Percentiles rank a stretch among this genome's conserved stretches.
phyloP scores from a whole-genome alignment of 30 jellyfish, hydroid and myxozoan species.

The Aurelia aurita region DNA sequence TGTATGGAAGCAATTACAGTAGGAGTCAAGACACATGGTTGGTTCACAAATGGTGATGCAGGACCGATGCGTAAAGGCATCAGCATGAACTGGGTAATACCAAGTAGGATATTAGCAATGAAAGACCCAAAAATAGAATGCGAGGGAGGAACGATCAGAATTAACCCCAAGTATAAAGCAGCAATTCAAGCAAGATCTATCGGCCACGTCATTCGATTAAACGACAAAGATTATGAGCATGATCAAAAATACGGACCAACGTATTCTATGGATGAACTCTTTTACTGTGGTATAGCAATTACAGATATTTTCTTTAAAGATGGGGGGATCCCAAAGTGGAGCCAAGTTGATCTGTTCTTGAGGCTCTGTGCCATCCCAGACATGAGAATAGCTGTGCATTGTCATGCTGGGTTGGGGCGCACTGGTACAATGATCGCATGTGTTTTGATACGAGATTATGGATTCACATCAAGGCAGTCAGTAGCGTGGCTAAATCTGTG shows the following conservation, averaged over 20 bases:
- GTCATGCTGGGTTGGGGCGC: slow-evolving; percentile 97
- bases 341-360: slow-evolving; percentile 72
- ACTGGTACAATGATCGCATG: slow-evolving; percentile 96
- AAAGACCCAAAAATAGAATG: slow-evolving; percentile 81
- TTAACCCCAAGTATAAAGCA: slow-evolving; percentile 41
- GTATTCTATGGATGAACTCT: slow-evolving; percentile 67
- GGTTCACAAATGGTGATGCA: slow-evolving; percentile 39
- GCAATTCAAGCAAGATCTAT: slow-evolving; percentile 67
- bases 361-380: slow-evolving; percentile 63
- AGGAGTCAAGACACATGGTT: slow-evolving; percentile 29
- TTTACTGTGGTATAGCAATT: slow-evolving; percentile 53
- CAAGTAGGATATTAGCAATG: slow-evolving; percentile 82
- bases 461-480: slow-evolving; percentile 86
- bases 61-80: slow-evolving; percentile 41
- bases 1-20: slow-evolving; percentile 69
- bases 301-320: slow-evolving; percentile 83
- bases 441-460: slow-evolving; percentile 59
- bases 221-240: slow-evolving; percentile 67
- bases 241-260: slow-evolving; percentile 72
- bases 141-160: slow-evolving; percentile 7
- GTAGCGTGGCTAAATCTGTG: slow-evolving; percentile 93
- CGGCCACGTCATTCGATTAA: slow-evolving; percentile 69
- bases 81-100: slow-evolving; percentile 91
- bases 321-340: slow-evolving; percentile 75
- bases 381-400: slow-evolving; percentile 81